Base-by-base conservation (phyloP, 2,888 invertebrate genomes). In the Entomobrya multifasciata region DNA sequence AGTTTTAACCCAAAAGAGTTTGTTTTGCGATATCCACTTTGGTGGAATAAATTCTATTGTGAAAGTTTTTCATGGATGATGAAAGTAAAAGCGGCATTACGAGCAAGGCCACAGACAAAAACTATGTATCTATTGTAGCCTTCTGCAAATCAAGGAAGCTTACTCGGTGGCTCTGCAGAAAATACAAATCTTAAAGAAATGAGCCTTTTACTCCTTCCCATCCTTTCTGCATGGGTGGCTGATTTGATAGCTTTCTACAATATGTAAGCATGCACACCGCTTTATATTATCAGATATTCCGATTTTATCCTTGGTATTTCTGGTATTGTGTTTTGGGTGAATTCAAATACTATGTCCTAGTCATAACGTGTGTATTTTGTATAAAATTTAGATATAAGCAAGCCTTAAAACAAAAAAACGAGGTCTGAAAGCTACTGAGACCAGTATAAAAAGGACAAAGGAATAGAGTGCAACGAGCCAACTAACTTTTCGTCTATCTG, bases 401-500 rank as follows among this genome's bases (percentile, higher is more conserved):
- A n/a, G n/a, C n/a, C n/a, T n/a, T n/a, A n/a, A n/a, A n/a, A n/a
- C n/a, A n/a, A n/a, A n/a, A n/a, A n/a, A n/a, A n/a, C n/a, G n/a
- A 17, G 70, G 30, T 49, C 52, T 77, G n/a, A 49, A 47, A 65
- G 17, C n/a, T n/a, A n/a, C n/a, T n/a, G n/a, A n/a, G n/a, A n/a
- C n/a, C n/a, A n/a, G n/a, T n/a, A 80, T 41, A 52, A 22, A 60
- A 62, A 65, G 70, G 57, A 72, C 55, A 82, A 74, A 44, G 82
- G 87, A 83, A 83, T 82, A 83, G 81, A 87, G 88, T 88, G 86
- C 88, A 88, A 70, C 88, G 87, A 87, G 88, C 88, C 88, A 88
- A 87, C 72, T 87, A 88, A 88, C 85, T 86, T 88, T 87, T 85
- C 47, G 47, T 65, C 87, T 85, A 87, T 88, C 86, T 55, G 52